Conservation (phyloP, 2,888 invertebrate species). For the Acanthosoma haemorrhoidale region DNA sequence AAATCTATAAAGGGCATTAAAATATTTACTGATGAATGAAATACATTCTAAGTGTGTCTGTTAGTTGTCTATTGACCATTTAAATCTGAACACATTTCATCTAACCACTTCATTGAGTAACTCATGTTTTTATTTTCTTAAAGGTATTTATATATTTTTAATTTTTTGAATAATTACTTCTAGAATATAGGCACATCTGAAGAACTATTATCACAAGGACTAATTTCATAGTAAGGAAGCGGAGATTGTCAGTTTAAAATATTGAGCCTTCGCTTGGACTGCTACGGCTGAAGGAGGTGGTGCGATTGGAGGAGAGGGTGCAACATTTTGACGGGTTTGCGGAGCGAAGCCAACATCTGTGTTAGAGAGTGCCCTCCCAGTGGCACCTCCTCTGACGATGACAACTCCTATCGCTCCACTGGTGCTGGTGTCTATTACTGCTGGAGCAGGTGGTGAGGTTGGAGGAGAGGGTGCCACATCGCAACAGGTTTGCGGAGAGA, state of each 20-base stretch:
- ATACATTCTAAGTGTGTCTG: too few relatives aligned
- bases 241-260: conserved; percentile 11
- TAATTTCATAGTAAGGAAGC: conserved; percentile 23
- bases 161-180: background rate
- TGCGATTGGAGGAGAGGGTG: conserved; percentile 54
- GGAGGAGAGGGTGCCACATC: conserved; percentile 71
- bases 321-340: conserved; percentile 82
- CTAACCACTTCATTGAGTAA: background rate
- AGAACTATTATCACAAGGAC: conserved; percentile 25
- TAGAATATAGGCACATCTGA: conserved; percentile 25
- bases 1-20: too few relatives aligned
- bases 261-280: background rate
- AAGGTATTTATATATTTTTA: background rate
- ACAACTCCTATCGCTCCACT: conserved; percentile 47
- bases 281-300: conserved; percentile 11
- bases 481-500: conserved; percentile 72
- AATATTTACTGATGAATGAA: too few relatives aligned
- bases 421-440: background rate
- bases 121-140: background rate
- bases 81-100: conserved; percentile 12
- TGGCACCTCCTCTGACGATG: conserved; percentile 67
- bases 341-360: conserved; percentile 72
- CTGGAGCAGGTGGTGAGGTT: conserved; percentile 26
- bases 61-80: too few relatives aligned
- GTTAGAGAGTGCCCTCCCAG: conserved; percentile 66